phyloP scores from a whole-genome alignment of 2,797 vertebrate species.

The Molossus molossus region DNA sequence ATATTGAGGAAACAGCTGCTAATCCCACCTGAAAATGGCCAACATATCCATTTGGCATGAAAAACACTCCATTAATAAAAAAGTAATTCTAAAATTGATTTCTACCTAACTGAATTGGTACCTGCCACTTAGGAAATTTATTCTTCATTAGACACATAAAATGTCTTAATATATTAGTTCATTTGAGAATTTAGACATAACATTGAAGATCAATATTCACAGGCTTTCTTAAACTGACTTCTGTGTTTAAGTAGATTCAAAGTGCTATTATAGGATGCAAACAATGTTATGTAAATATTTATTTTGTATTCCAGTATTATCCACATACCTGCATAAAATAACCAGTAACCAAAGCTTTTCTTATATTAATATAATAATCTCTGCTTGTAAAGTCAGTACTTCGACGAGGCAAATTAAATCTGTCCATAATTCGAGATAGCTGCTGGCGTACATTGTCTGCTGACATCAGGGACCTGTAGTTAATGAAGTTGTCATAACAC shows the following conservation, averaged over 20 bases:
- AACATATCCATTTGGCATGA: neutral
- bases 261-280: neutral
- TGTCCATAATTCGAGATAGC: slow-evolving; percentile 99
- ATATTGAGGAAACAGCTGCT: neutral
- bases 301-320: neutral
- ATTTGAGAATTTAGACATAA: slow-evolving; percentile 36
- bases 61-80: neutral
- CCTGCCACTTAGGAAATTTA: neutral
- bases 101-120: slow-evolving; percentile 26
- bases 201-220: slow-evolving; percentile 57
- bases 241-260: neutral
- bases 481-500: slow-evolving; percentile 99
- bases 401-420: slow-evolving; percentile 97
- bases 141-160: slow-evolving; percentile 58
- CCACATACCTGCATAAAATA: slow-evolving; percentile 98
- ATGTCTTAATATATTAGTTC: slow-evolving; percentile 63
- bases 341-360: slow-evolving; percentile 97
- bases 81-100: slow-evolving; percentile 7
- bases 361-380: slow-evolving; percentile 98
- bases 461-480: slow-evolving; percentile 99
- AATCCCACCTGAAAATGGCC: neutral
- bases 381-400: slow-evolving; percentile 98
- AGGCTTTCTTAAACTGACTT: neutral
- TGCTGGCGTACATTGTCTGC: slow-evolving; percentile 99
- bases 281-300: slow-evolving; percentile 8